Evolutionary conservation across 2,888 invertebrate genomes (phyloP), one percentile per base, ranked within the genome.

Genomic region (Heliconius hortense): DNA sequence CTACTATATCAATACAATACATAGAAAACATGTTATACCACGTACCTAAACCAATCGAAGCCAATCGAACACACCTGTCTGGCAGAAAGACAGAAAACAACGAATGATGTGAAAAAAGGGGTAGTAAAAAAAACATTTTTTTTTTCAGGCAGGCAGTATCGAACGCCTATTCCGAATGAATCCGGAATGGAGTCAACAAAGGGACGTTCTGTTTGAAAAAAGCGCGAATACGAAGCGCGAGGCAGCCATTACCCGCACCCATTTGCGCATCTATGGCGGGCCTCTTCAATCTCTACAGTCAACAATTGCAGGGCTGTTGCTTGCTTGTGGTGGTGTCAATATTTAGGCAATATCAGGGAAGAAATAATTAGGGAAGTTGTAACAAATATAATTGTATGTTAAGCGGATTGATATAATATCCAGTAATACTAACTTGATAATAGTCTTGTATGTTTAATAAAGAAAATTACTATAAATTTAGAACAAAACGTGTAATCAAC

Each of bases 271-370:
- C 88, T 90, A 91, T 91, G 89, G 89, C 86, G 84, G 84, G 87
- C 87, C 92, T 92, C 92, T 93, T 92, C 92, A 92, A 92, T 93
- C 89, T 90, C 86, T 88, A 88, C 84, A 87, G 88, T 88, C 88
- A 89, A 92, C 91, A 90, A 92, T 91, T 82, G 83, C 82, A 83
- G 83, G 83, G 82, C 70, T 82, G 82, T 66, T 80, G 67, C 78
- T 60, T 26, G 2, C 4, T 60, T 15, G 77, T 59, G 62, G 64
- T 48, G n/a, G n/a, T 64, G 75, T 35, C 70, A 75, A 77, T 77
- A 66, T 68, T 24, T 18, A 56, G 35, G 59, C n/a, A n/a, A n/a
- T n/a, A n/a, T n/a, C n/a, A n/a, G n/a, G n/a, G n/a, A n/a, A n/a
- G n/a, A n/a, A n/a, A n/a, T n/a, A n/a, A n/a, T n/a, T n/a, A n/a